A percentile compares a stretch with the other conserved stretches of the same genome.
Conservation (phyloP, 2,113 vertebrate species). For the Toxostoma redivivum region DNA sequence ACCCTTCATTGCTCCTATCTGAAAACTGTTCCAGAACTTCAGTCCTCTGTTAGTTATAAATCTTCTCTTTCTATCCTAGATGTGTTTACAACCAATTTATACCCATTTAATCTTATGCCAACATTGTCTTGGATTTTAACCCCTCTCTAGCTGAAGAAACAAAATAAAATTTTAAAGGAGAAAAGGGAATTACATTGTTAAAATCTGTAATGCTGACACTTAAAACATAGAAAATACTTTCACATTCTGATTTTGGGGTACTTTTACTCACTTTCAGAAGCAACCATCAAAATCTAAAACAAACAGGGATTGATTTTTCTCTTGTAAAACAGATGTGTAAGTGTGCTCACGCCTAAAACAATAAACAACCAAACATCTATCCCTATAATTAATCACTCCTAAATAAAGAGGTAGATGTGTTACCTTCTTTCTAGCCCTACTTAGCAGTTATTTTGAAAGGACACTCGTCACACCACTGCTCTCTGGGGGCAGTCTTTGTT, state of each 20-base stretch:
- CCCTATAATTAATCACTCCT: neutral
- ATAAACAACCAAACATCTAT: neutral
- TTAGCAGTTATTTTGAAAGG: neutral
- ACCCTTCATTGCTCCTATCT: neutral
- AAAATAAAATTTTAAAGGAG: neutral
- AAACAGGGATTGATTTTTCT: neutral
- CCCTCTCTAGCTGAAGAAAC: neutral
- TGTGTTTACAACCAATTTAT: conserved; percentile 5
- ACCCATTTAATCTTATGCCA: conserved; percentile 26
- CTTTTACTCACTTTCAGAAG: neutral
- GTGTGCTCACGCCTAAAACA: neutral
- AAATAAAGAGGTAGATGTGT: neutral
- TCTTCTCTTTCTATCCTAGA: conserved; percentile 3
- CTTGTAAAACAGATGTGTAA: neutral
- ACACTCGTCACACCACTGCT: neutral
- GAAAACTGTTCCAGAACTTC: conserved; percentile 5
- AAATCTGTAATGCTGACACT: neutral
- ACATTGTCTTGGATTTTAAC: conserved; percentile 39
- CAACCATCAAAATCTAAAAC: neutral
- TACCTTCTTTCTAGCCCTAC: neutral
- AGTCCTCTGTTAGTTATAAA: conserved; percentile 8
- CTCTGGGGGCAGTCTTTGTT: neutral
- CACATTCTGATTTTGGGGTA: neutral
- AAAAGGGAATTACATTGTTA: neutral
- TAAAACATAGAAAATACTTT: neutral